Base-by-base conservation (phyloP, 2,888 invertebrate species). In the Caenorhabditis zanzibari region DNA sequence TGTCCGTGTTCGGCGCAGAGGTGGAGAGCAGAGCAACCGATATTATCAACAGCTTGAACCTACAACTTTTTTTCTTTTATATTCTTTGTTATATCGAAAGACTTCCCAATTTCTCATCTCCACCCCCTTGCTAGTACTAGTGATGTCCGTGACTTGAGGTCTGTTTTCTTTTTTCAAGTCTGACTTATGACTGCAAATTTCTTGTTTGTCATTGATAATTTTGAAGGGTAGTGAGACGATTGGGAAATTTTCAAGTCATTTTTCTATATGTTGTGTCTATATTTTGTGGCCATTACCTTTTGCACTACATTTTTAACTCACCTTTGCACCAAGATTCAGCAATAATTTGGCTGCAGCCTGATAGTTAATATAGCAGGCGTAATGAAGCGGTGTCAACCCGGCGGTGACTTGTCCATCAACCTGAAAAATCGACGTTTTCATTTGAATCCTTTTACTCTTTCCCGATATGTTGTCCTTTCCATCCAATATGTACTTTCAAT, bases 21-120 rank as follows among this genome's bases (percentile, higher is more conserved):
- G 93, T 97, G 97, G 58, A 97, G 93, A 0, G 97, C 96, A 77
- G 96, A 96, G 93, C 96, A 97, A 0, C 97, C 97, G 88, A 96
- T 96, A 92, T 90, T 90, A 82, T 92, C 92, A 95, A 92, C 96
- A 95, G 89, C 96, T 95, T 9, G 96, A 1, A 93, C 96, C 88
- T 93, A 88, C 5, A 79, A 44, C 38, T n/a, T 54, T 77, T 63
- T 24, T 58, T 61, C 49, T 58, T 56, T 66, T 38, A 10, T 12
- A 6, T 2, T 38, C 32, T 6, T 38, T 38, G 10, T 38, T 38
- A 59, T 32, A 73, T 52, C 19, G 19, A 49, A 6, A 10, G 5
- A 38, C 10, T 38, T 38, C 12, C 38, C 35, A 10, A 47, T 72
- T 73, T 54, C 49, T 77, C 75, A 64, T 47, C 32, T 28, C 54